Conservation (phyloP, 2,888 invertebrate genomes). For the Deladenus siricidicola region DNA sequence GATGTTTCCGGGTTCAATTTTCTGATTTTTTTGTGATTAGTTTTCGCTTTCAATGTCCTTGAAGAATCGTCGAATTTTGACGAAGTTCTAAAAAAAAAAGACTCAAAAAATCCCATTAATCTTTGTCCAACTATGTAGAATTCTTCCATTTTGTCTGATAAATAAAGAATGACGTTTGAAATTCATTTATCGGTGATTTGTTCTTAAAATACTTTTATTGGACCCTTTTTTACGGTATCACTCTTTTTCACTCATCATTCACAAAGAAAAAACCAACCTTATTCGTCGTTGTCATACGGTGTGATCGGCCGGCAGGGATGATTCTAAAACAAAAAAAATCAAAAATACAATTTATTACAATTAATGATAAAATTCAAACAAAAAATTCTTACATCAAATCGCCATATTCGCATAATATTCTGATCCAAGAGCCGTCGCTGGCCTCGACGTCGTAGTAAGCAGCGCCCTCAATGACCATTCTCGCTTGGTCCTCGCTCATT, state of each 20-base stretch:
- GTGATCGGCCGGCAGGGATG: conserved; percentile 88
- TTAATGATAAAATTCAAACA: neutral
- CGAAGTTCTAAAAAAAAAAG: conserved; percentile 46
- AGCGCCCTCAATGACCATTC: conserved; percentile 48
- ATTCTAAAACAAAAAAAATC: conserved; percentile 60
- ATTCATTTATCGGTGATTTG: too few relatives aligned
- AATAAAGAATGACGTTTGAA: too few relatives aligned
- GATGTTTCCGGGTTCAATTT: too few relatives aligned
- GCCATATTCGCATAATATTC: conserved; percentile 73
- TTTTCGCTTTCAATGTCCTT: conserved; percentile 18
- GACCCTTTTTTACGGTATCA: too few relatives aligned
- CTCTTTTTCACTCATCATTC: too few relatives aligned
- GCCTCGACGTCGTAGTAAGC: conserved; percentile 51
- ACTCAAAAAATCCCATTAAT: too few relatives aligned
- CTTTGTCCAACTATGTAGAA: too few relatives aligned
- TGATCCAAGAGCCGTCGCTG: conserved; percentile 74
- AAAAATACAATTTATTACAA: neutral
- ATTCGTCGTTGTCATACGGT: conserved; percentile 69
- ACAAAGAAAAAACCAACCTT: conserved; percentile 41
- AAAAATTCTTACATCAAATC: conserved; percentile 61
- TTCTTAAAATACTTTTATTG: too few relatives aligned
- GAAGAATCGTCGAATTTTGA: conserved; percentile 50
- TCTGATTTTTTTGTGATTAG: neutral
- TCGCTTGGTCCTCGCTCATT: conserved; percentile 41
- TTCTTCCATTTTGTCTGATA: too few relatives aligned